Evolutionary conservation across 2,888 invertebrate species (phyloP), one percentile per base, ranked within the genome.

Genomic region (Brachynemurus nebulosus): DNA sequence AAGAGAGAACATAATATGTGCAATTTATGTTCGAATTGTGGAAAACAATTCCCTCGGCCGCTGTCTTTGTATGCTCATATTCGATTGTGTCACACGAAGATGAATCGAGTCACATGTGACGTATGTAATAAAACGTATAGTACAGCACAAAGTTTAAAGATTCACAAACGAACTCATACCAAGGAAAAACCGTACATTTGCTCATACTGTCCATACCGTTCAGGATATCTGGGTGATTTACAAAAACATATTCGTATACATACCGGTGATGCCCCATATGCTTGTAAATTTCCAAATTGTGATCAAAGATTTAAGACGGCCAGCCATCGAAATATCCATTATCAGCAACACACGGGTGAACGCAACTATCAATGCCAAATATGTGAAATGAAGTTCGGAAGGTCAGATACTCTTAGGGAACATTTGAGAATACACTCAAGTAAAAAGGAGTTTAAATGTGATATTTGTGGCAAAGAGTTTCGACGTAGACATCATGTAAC

Each of bases 141-240:
- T 5, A 30, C 30, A 30, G 14, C n/a, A n/a, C 30, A 30, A 12
- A 30, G n/a, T 30, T 30, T 42, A 6, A 30, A 34, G 19, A 20
- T 30, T 33, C 42, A 42, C 18, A 20, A 42, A 19, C 30, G 42
- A 8, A 30, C 34, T 12, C 42, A 42, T 7, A 34, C 33, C 12
- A 30, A 42, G 11, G 17, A 30, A 7, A 42, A 42, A n/a, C 42
- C 42, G 6, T 42, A 20, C 19, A 9, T 42, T 33, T 42, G 42
- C 16, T 18, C 33, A n/a, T 42, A 30, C n/a, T 42, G 42, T 17
- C 33, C 33, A 9, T 42, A 42, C 12, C 12, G 19, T 19, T 42
- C 33, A 12, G 12, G 33, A 7, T 34, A 30, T 6, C 20, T 20
- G 1, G 42, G 42, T 3, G 42, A 42, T 18, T 30, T 42, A 11